Evolutionary conservation across 2,797 vertebrate genomes (phyloP).

Genomic region (Bucorvus abyssinicus): DNA sequence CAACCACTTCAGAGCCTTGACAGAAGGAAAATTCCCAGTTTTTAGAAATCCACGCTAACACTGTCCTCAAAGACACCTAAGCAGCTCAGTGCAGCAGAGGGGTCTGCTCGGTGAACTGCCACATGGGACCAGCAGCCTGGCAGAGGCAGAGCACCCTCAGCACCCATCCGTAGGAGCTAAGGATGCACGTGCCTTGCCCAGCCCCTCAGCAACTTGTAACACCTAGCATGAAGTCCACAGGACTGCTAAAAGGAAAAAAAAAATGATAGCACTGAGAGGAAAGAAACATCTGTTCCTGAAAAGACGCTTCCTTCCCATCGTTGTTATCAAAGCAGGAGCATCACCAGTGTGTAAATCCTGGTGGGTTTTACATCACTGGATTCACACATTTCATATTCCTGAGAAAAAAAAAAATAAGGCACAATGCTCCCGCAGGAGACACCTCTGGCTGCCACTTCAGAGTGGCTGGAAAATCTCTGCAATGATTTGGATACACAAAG

Average conservation of each 20-base stretch:
- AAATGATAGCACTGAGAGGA: not conserved
- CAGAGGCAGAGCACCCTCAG: not conserved
- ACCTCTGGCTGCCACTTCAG: not conserved
- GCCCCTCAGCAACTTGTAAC: not conserved
- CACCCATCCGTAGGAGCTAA: not conserved
- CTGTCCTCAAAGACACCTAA: not conserved
- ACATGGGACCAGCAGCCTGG: not conserved
- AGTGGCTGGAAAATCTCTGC: not conserved
- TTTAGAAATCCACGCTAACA: constrained; percentile 2
- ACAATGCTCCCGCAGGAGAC: not conserved
- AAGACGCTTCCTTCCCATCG: not conserved
- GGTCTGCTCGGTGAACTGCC: not conserved
- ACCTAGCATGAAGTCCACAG: not conserved
- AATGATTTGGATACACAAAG: not conserved
- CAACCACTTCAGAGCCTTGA: constrained; percentile 59
- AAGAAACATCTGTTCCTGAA: not conserved
- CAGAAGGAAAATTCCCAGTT: constrained; percentile 19
- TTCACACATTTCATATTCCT: not conserved
- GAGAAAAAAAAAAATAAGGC: constrained; percentile 13
- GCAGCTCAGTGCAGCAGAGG: not conserved
- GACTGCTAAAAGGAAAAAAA: not conserved
- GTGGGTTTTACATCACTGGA: not conserved
- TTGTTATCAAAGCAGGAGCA: not conserved
- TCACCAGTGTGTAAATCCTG: not conserved
- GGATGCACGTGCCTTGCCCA: not conserved